phyloP scores from a whole-genome alignment of 2,113 vertebrate species.

The Pedionomus torquatus region DNA sequence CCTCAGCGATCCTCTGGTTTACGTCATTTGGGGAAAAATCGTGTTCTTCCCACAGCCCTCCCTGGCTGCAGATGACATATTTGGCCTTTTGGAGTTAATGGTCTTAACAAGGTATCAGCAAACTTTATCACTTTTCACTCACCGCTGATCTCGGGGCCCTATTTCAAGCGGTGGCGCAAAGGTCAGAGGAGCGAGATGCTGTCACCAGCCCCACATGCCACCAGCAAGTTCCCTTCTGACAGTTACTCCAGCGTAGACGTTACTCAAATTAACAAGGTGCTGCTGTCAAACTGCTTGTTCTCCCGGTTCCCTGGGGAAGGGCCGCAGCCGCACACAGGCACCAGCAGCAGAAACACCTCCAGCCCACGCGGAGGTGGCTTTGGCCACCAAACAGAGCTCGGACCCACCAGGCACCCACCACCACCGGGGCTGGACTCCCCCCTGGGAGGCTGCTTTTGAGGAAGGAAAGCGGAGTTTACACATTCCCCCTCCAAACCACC shows the following conservation, averaged over 20 bases:
- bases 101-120: not conserved
- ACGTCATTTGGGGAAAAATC: not conserved
- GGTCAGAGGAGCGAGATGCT: not conserved
- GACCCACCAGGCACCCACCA: not conserved
- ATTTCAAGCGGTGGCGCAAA: not conserved
- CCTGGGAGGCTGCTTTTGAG: accelerated
- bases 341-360: not conserved
- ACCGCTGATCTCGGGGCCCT: not conserved
- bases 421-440: not conserved
- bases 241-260: not conserved
- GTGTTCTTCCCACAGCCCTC: not conserved
- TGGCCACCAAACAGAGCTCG: not conserved
- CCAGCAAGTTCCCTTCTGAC: not conserved
- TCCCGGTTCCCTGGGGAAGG: not conserved
- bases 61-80: not conserved
- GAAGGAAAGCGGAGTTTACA: not conserved
- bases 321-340: not conserved
- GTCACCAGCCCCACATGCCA: not conserved
- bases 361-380: not conserved
- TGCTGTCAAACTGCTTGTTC: not conserved
- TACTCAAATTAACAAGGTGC: not conserved
- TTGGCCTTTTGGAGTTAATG: not conserved
- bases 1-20: not conserved
- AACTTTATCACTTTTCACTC: not conserved
- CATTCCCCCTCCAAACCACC: not conserved